Base-by-base conservation (phyloP, 2,113 vertebrate genomes). In the Zeus faber region DNA sequence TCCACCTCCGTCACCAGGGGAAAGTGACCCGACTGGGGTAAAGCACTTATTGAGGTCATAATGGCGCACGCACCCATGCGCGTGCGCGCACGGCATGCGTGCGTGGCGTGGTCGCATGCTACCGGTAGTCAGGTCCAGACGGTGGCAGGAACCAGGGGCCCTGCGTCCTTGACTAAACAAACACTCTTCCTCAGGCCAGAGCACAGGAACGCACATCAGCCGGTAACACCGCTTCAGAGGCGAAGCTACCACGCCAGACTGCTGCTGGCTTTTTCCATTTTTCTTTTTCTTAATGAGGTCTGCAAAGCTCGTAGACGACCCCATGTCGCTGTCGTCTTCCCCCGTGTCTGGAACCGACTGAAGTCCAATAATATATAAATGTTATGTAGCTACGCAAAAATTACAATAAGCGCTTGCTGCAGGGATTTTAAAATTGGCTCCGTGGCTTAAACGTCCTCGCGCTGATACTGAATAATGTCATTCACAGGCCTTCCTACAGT, bases 161-260 rank as follows among this genome's bases (percentile, higher is more conserved):
- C 48, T 49, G 52, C 70, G 63, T 74, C 70, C 68, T 65, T 69
- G 27, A 67, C 66, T 63, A 50, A 71, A 76, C 53, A 77, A 67
- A 65, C 21, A 17, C 31, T 56, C 22, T 67, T 77, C 71, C 64
- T 71, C 54, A 48, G 71, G 74, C 68, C 27, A 60, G 54, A 77
- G 53, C 70, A 64, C 58, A 72, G 54, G 48, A 68, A 71, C 57
- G 22, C 29, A 49, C 20, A 64, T 54, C 23, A 17, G 59, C 49
- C 23, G 25, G 49, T 45, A 25, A 35, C 70, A 49, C 60, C 74
- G 66, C 73, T 70, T 63, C 68, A 72, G 23, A 67, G 47, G 25
- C 25, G 18, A 35, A 33, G 57, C 29, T 22, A 35, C 23, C 40
- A 59, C 1, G 11, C 31, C 44, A 49, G 45, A 50, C 33, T 37